Conservation (phyloP, 2,113 vertebrate species). For the Pardalotus punctatus region DNA sequence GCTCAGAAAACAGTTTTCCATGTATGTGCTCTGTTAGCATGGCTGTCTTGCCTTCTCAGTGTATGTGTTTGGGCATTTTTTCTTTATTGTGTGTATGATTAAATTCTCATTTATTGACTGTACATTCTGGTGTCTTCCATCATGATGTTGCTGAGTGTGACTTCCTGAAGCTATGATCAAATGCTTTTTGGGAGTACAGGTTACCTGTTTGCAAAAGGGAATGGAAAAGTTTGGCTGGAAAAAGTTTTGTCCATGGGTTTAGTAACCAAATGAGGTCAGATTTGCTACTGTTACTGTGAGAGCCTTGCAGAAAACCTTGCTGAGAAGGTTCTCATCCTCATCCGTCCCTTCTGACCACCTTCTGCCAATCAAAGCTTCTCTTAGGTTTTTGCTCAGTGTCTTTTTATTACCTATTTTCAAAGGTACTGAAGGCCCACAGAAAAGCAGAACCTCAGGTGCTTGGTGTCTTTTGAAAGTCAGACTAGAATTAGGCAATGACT, state of each 20-base stretch:
- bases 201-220: background rate
- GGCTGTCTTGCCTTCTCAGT: background rate
- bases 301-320: background rate
- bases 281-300: background rate
- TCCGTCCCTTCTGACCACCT: background rate
- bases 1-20: constrained; percentile 17
- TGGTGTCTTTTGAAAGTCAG: background rate
- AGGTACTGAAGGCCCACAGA: background rate
- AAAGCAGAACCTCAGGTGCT: background rate
- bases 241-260: background rate
- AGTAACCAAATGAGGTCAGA: background rate
- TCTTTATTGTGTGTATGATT: background rate
- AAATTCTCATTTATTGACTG: background rate
- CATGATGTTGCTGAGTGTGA: background rate
- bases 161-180: background rate
- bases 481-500: background rate
- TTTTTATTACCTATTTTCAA: background rate
- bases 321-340: background rate
- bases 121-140: background rate
- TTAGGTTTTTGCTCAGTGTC: background rate
- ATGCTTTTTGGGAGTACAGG: background rate
- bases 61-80: background rate
- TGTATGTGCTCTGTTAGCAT: background rate
- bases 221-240: background rate
- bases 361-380: background rate